Evolutionary conservation across 1,140 invertebrate genomes (phyloP).

Genomic region (Papilio helenus): DNA sequence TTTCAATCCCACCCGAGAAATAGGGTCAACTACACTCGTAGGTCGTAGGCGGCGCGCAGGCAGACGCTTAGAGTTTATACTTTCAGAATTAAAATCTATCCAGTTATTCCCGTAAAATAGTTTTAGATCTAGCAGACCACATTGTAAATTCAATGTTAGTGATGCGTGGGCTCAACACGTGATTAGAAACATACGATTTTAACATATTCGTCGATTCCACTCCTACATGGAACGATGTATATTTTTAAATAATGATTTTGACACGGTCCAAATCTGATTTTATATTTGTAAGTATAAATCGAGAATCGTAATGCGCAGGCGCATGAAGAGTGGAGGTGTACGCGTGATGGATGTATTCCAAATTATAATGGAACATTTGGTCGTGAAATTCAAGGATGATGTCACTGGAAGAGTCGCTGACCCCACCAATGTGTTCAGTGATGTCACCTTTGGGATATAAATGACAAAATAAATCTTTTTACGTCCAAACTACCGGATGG

Average conservation of each 20-base stretch:
- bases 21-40: constrained; percentile 63
- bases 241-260: constrained; percentile 31
- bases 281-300: constrained; percentile 27
- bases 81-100: constrained; percentile 36
- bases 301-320: background rate
- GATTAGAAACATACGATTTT: constrained; percentile 50
- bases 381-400: constrained; percentile 54
- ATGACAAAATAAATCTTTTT: constrained; percentile 26
- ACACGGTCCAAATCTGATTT: constrained; percentile 20
- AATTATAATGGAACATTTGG: constrained; percentile 40
- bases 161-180: constrained; percentile 65
- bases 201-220: constrained; percentile 11
- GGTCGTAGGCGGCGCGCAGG: constrained; percentile 36
- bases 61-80: constrained; percentile 27
- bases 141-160: constrained; percentile 44
- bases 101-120: background rate
- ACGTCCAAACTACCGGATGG: constrained; percentile 33
- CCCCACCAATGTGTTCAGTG: constrained; percentile 44
- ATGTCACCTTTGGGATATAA: constrained; percentile 39
- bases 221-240: constrained; percentile 15
- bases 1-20: constrained; percentile 66
- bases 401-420: constrained; percentile 57
- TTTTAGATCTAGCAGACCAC: constrained; percentile 7
- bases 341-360: constrained; percentile 27
- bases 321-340: background rate